Base-by-base conservation (phyloP, 2,888 invertebrate genomes). In the Drosophila infuscata region DNA sequence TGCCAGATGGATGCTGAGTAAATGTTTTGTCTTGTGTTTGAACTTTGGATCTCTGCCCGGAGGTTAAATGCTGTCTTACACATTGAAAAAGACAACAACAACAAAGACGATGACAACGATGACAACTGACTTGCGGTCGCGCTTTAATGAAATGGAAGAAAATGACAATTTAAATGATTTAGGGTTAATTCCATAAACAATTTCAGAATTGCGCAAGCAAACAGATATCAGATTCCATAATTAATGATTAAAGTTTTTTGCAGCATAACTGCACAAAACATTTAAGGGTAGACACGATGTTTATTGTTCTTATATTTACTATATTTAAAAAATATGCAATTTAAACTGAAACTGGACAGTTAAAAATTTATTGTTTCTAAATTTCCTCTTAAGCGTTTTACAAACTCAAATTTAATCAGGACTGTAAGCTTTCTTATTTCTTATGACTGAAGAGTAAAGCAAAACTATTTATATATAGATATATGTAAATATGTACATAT, bases 21-120 rank as follows among this genome's bases (percentile, higher is more conserved):
- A 90, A 87, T 90, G 84, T 78, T 90, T 87, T 77, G 83, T 80
- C 74, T 83, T 73, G 61, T 60, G 64, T 67, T 57, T 87, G 87
- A 88, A 90, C 90, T 79, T 72, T 73, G 59, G 30, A 56, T 53
- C 51, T 68, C 61, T 62, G 69, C 46, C 58, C 67, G 64, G 70
- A 80, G 87, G 90, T 90, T 87, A 87, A 87, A 89, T 70, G 82
- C 58, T 71, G 56, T 73, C 75, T 83, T 79, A 64, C 76, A 69
- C 36, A 53, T 46, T 43, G 29, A 15, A 12, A 54, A 54, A 54
- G 32, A 36, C 43, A 25, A 25, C 25, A 58, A 38, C 43, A 33
- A 43, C 41, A 41, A 43, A 35, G 0, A 56, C 5, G 36, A 56
- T 15, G 30, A 43, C 41, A n/a, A 63, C 33, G 65, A 54, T 72